Base-by-base conservation (phyloP, 2,113 vertebrate genomes). In the Myotis lucifugus region DNA sequence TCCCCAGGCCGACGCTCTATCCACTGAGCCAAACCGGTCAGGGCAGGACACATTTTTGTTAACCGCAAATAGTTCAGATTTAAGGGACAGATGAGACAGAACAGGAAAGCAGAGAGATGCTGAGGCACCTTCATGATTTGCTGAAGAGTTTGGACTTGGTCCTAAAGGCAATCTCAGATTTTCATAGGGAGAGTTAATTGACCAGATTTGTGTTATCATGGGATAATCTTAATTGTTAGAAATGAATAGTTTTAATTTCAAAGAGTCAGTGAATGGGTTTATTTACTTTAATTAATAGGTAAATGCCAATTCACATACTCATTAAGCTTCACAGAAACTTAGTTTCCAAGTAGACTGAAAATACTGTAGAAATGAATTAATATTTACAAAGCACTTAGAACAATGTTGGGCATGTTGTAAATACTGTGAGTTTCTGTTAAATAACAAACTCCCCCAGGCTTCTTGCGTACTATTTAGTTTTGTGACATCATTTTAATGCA, bases 161-260 rank as follows among this genome's bases (percentile, higher is more conserved):
- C 34, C 17, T 76, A 12, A 78, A 84, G n/a, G 34, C 42, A 32
- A 1, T 69, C 4, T 29, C 78, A 79, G 13, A 25, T 42, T 79
- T 91, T 96, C 8, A 40, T 82, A 69, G 67, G 64, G 59, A 56
- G 54, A 42, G n/a, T 76, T 91, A 79, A n/a, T 27, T 76, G 4
- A 54, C 23, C 37, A 88, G 66, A 70, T 86, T 78, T 29, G 7
- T 83, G 56, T 64, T 78, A 40, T 42, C 73, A 27, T 48, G 27
- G 18, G n/a, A 67, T 90, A 48, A 74, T 72, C 10, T 46, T 93
- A 42, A 11, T 50, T 66, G 29, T 72, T 81, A 73, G 67, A 87
- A 96, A 93, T 86, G 67, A 93, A 21, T 95, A 40, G n/a, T 90
- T 87, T 94, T 93, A 85, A 92, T 90, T 95, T 83, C 12, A 69